A percentile compares a stretch with the other conserved stretches of the same genome.
phyloP scores from a whole-genome alignment of 1,140 invertebrate species.

The Halesus radiatus region DNA sequence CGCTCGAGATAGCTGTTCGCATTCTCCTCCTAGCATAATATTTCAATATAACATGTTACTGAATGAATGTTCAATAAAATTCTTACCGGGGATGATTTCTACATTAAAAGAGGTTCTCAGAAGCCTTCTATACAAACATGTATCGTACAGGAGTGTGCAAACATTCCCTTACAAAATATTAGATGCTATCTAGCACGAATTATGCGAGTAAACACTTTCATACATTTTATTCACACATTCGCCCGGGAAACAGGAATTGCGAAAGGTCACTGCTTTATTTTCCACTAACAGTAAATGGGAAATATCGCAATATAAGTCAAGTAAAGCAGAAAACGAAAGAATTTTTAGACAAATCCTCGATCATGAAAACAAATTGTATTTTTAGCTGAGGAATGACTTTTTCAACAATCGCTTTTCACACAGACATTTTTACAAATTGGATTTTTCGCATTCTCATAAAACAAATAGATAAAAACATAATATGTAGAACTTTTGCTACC shows the following conservation, averaged over 20 bases:
- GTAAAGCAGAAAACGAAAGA: no score
- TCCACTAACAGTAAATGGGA: no score
- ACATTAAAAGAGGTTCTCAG: conserved; percentile 33
- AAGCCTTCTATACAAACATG: conserved; percentile 31
- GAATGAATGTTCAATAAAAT: conserved; percentile 37
- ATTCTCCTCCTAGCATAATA: neutral
- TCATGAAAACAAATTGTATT: no score
- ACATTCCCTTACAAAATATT: conserved; percentile 33
- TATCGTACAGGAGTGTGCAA: conserved; percentile 12
- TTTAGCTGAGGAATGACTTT: no score
- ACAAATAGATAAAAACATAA: no score
- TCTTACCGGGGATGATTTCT: conserved; percentile 16
- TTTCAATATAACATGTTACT: neutral
- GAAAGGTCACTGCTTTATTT: no score
- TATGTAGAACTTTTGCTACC: no score
- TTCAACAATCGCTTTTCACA: no score
- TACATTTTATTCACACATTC: conserved; percentile 18
- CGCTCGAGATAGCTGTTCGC: neutral
- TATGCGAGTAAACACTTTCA: conserved; percentile 35
- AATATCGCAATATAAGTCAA: no score
- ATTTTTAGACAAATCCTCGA: no score
- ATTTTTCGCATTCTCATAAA: no score
- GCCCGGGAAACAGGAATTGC: neutral
- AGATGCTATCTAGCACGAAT: conserved; percentile 31
- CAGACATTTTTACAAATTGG: no score